Conservation (phyloP, 2,113 vertebrate genomes). For the Archilochus colubris region DNA sequence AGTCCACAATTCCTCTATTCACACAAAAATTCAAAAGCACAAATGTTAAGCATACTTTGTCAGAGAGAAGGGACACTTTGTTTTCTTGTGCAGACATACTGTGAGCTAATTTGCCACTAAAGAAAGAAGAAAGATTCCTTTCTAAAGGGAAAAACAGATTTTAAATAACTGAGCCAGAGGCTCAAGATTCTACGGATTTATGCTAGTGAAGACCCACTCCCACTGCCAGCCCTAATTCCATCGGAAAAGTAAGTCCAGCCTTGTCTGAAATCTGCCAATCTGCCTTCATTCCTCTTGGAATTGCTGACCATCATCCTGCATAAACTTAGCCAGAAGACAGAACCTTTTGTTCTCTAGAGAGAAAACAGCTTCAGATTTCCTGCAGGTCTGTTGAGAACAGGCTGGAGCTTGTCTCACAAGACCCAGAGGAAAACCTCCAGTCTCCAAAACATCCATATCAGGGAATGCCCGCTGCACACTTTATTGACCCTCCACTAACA, state of each 20-base stretch:
- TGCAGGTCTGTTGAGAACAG: not conserved
- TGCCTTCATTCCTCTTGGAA: not conserved
- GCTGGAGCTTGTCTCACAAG: not conserved
- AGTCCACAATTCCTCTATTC: not conserved
- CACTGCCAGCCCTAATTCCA: not conserved
- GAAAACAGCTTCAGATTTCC: not conserved
- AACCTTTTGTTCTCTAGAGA: not conserved
- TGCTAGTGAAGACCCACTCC: not conserved
- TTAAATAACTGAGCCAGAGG: not conserved
- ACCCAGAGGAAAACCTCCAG: not conserved
- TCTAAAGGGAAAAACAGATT: not conserved
- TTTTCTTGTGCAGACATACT: not conserved
- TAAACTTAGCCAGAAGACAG: not conserved
- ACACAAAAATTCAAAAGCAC: not conserved
- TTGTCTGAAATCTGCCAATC: not conserved
- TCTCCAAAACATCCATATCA: fast-evolving
- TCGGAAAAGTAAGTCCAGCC: not conserved
- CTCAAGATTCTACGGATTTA: not conserved
- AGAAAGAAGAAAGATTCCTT: not conserved
- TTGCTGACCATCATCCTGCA: not conserved
- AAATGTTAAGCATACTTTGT: not conserved
- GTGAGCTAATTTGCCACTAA: not conserved
- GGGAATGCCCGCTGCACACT: not conserved
- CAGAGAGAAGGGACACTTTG: not conserved
- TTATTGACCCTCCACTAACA: fast-evolving